These are phyloP conservation scores for Charina bottae DNA, from an alignment of 2,113 vertebrate genomes.

Conservation along the genomic window DNA sequence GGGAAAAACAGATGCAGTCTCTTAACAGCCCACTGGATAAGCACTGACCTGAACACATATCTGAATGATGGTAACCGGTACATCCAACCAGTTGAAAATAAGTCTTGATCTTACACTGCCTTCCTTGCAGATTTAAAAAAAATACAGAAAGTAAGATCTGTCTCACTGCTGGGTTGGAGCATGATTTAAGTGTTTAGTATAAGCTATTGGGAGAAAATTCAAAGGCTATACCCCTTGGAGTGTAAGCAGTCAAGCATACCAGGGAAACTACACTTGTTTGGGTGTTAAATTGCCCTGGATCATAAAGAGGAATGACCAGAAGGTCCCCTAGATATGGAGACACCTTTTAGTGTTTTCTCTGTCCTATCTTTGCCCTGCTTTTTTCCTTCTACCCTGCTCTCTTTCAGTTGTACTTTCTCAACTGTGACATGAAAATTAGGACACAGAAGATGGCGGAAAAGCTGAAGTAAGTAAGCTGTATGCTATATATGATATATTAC, in stretches of 20 bases:
- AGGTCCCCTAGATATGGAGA: not conserved
- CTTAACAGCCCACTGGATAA: constrained; percentile 1
- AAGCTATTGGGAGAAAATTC: not conserved
- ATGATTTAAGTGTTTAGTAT: not conserved
- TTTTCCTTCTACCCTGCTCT: too few species aligned
- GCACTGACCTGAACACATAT: not conserved
- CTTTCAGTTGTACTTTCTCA: not conserved
- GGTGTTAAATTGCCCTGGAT: not conserved
- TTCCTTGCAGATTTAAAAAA: constrained; percentile 20
- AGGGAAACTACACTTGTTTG: not conserved
- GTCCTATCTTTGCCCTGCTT: not conserved
- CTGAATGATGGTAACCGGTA: not conserved
- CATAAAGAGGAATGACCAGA: not conserved
- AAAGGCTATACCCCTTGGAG: not conserved
- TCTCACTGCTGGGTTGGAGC: not conserved
- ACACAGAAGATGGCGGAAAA: not conserved
- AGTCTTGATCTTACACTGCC: not conserved
- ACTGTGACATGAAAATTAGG: not conserved
- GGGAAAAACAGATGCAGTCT: not conserved
- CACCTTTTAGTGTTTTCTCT: not conserved
- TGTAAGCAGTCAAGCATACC: not conserved
- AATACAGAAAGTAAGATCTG: not conserved
- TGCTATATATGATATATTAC: not conserved
- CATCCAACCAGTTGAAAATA: not conserved
- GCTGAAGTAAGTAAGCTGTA: not conserved